A percentile compares a stretch with the other conserved stretches of the same genome.
phyloP scores from a whole-genome alignment of 2,797 vertebrate species.

The Gallinago solitaria region DNA sequence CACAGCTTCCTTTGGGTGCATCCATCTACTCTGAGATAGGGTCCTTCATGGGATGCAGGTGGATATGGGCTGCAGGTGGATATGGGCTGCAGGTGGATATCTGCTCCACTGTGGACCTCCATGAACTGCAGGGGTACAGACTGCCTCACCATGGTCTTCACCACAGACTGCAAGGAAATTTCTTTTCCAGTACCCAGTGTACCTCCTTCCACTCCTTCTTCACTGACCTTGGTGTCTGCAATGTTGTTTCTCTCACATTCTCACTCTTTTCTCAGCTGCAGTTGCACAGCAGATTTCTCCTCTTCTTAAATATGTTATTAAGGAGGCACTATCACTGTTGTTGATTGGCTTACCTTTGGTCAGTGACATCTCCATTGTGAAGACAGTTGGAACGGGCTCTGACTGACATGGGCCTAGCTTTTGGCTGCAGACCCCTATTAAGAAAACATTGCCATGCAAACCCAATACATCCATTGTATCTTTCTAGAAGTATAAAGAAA shows the following conservation, averaged over 20 bases:
- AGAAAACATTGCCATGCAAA: neutral
- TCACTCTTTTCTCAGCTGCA: neutral
- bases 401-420: fast-evolving
- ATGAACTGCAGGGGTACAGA: neutral
- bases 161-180: neutral
- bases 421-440: fast-evolving
- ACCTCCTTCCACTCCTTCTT: neutral
- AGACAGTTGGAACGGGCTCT: neutral
- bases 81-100: neutral
- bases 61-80: neutral
- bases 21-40: fast-evolving
- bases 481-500: neutral
- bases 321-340: fast-evolving
- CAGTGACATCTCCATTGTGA: fast-evolving
- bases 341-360: neutral
- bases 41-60: neutral
- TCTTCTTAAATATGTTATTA: neutral
- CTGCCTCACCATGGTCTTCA: neutral
- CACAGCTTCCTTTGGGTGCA: neutral
- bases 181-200: fast-evolving
- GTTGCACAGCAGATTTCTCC: neutral
- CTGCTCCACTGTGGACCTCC: neutral
- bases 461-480: neutral
- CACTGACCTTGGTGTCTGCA: neutral
- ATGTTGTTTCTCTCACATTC: neutral